Conservation (phyloP, 1,140 invertebrate species). For the Ostrea edulis region DNA sequence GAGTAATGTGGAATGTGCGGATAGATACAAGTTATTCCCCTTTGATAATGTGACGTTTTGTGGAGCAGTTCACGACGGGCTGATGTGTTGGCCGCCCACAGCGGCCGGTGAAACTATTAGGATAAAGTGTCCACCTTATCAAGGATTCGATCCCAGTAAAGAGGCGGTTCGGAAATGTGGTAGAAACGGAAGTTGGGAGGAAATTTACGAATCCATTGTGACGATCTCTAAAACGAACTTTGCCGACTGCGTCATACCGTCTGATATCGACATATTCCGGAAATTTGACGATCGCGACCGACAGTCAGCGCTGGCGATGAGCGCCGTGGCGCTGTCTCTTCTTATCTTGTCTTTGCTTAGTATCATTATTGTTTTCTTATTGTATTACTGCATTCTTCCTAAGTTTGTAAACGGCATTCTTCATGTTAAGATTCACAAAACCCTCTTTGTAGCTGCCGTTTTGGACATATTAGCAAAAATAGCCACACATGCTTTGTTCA, state of each 20-base stretch:
- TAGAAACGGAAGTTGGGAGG: constrained; percentile 39
- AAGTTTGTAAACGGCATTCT: constrained; percentile 51
- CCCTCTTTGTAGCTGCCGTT: constrained; percentile 40
- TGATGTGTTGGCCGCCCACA: constrained; percentile 51
- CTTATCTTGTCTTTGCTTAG: constrained; percentile 36
- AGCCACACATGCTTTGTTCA: constrained; percentile 32
- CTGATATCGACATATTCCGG: constrained; percentile 4
- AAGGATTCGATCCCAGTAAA: constrained; percentile 25
- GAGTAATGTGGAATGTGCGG: neutral
- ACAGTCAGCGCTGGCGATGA: constrained; percentile 26
- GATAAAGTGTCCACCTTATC: constrained; percentile 45
- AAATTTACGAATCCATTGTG: constrained; percentile 44
- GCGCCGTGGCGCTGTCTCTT: constrained; percentile 42
- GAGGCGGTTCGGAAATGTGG: constrained; percentile 48
- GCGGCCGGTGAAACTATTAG: constrained; percentile 2
- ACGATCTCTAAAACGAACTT: constrained; percentile 50
- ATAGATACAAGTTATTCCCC: neutral
- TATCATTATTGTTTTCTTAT: constrained; percentile 44
- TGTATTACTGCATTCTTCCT: constrained; percentile 51
- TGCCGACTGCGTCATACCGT: constrained; percentile 39
- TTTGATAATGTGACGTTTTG: constrained; percentile 35
- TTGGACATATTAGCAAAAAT: constrained; percentile 50
- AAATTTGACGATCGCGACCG: neutral
- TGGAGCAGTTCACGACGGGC: constrained; percentile 46
- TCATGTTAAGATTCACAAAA: constrained; percentile 49